Evolutionary conservation across 2,797 vertebrate species (phyloP), one percentile per base, ranked within the genome.

Genomic region (Amniataba percoides): DNA sequence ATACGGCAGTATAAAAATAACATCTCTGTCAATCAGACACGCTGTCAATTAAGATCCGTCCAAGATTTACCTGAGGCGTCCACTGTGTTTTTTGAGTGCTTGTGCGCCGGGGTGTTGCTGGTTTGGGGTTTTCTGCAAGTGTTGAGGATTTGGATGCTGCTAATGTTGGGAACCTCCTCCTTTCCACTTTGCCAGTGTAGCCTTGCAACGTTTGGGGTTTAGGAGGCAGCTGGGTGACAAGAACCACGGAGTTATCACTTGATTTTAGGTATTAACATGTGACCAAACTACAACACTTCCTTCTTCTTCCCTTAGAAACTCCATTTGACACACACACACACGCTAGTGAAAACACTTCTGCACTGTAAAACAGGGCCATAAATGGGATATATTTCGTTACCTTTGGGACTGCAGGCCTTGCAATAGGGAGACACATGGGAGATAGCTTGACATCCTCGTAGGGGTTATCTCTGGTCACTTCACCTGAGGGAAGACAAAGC

Each of bases 371-470:
- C 25, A 10, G 1, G 65, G 45, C 75, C 12, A 21, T 36, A 14
- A 43, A 36, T 19, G 10, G 25, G 56, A 49, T 36, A 25, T 76
- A 7, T 51, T 23, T 4, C 3, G 5, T 78, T 92, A 96, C 95
- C 97, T 98, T 97, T 72, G 96, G 94, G 52, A 87, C 56, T 25
- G 71, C 92, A 56, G 92, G 88, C 5, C 95, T 93, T 69, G 91
- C 73, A 57, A 86, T 95, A 80, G 97, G 97, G 60, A 98, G 80
- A 73, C 96, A 96, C 86, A 94, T 90, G 19, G 97, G 93, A 42
- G 96, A 92, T 1, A 91, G 88, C 87, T 95, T 94, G 53, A 97
- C 94, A 81, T 98, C 97, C 89, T 98, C 97, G 77, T 98, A 99
- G 4, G 95, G 93, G 88, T 96, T 96, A 77, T 97, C 96, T 87